phyloP scores from a whole-genome alignment of 2,797 vertebrate genomes.

The Gadopsis marmoratus region DNA sequence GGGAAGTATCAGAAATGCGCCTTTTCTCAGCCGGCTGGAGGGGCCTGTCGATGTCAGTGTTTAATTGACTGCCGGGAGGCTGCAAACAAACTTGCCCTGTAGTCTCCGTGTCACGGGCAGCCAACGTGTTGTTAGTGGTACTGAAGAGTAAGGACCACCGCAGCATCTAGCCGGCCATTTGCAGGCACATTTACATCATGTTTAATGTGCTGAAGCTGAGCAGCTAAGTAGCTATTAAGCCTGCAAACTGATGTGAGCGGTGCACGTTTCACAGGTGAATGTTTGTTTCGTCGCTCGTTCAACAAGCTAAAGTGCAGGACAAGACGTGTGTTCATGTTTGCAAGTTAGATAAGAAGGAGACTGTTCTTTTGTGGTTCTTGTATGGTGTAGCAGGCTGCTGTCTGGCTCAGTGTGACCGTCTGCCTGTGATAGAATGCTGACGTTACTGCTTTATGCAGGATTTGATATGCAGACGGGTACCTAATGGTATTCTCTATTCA shows the following conservation, averaged over 20 bases:
- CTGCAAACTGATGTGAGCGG: no score
- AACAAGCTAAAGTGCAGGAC: no score
- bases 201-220: not conserved
- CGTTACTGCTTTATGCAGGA: not conserved
- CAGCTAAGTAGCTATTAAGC: not conserved
- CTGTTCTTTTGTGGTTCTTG: not conserved
- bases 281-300: no score
- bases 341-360: no score
- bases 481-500: no score
- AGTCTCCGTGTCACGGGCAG: not conserved
- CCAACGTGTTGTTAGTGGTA: not conserved
- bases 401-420: not conserved
- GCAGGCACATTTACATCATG: not conserved
- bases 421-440: not conserved
- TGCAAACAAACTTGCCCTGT: not conserved
- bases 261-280: no score
- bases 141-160: not conserved
- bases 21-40: not conserved
- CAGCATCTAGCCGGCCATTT: not conserved
- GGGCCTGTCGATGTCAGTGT: no score
- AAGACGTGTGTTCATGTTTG: no score
- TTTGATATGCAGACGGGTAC: not conserved
- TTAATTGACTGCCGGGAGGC: no score
- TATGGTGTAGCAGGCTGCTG: not conserved
- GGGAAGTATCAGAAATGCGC: not conserved